Evolutionary conservation across 1,140 invertebrate genomes (phyloP), one percentile per base, ranked within the genome.

Genomic region (Geopemphigus sp.): DNA sequence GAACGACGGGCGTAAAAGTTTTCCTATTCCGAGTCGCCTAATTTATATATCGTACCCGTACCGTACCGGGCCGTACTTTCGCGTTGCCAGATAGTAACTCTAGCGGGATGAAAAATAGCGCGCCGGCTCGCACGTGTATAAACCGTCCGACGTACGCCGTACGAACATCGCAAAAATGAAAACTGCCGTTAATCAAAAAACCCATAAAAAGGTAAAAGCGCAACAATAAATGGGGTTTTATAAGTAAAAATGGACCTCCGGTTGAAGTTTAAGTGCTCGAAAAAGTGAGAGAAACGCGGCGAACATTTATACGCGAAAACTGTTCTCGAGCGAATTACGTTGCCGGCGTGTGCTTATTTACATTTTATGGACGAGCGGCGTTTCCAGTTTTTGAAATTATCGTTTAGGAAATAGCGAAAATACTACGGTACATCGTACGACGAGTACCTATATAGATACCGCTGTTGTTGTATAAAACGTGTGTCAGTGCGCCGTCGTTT

Each of bases 141-240:
- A n/a, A n/a, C n/a, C n/a, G n/a, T n/a, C n/a, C n/a, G n/a, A n/a
- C 70, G 24, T 56, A 72, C 64, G 15, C 15, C n/a, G n/a, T 39
- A 74, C n/a, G 53, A 74, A 74, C 53, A 78, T 47, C 57, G 53
- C 57, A 24, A 59, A 78, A 61, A 78, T 50, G 57, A 61, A 78
- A 78, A 78, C 56, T 63, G 32, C 29, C 74, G 74, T 78, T 78
- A 61, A 59, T 78, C 74, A 78, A 78, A 78, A 78, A 63, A 29
- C 56, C 39, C 74, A 61, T 78, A 78, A 78, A 78, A 74, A 57
- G 54, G 72, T 56, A 57, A 74, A 59, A 74, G 53, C 45, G 53
- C 56, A 59, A 50, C 32, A 78, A 78, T 78, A 78, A 45, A 78
- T 47, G 74, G 56, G 57, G 32, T 57, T 74, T 78, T 63, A 61